Conservation (phyloP, 2,888 invertebrate genomes). For the Mythimna vitellina region DNA sequence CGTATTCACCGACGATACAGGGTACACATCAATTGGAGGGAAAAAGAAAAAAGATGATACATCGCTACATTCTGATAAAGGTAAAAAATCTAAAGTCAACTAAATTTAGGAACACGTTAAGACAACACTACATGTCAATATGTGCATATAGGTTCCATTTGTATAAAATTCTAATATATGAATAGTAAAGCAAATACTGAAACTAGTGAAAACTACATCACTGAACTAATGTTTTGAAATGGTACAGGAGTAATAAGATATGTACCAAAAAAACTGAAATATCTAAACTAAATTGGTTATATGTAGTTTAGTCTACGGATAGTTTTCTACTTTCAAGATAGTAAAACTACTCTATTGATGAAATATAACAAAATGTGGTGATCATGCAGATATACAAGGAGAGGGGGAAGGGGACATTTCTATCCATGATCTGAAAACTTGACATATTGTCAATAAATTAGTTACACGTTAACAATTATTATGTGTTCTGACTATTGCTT, state of each 20-base stretch:
- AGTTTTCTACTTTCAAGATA: slow-evolving; percentile 56
- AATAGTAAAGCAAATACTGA: slow-evolving; percentile 55
- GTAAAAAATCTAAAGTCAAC: slow-evolving; percentile 37
- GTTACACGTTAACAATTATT: slow-evolving; percentile 57
- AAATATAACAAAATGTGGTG: slow-evolving; percentile 65
- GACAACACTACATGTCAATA: slow-evolving; percentile 29
- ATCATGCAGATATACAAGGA: slow-evolving; percentile 64
- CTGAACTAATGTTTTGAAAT: slow-evolving; percentile 53
- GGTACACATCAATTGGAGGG: slow-evolving; percentile 22
- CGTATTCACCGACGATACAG: not conserved
- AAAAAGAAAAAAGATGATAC: slow-evolving; percentile 4
- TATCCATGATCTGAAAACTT: slow-evolving; percentile 67
- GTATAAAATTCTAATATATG: slow-evolving; percentile 57
- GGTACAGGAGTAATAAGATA: slow-evolving; percentile 48
- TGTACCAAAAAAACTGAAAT: slow-evolving; percentile 50
- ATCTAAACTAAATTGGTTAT: slow-evolving; percentile 61
- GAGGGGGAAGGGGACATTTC: slow-evolving; percentile 55
- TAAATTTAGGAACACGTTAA: slow-evolving; percentile 36
- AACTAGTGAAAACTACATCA: slow-evolving; percentile 63
- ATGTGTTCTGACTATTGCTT: slow-evolving; percentile 25
- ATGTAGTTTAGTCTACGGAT: slow-evolving; percentile 56
- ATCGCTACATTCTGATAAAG: slow-evolving; percentile 13
- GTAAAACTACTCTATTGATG: slow-evolving; percentile 65
- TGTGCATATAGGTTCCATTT: slow-evolving; percentile 31
- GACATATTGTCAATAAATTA: slow-evolving; percentile 59